phyloP scores from a whole-genome alignment of 2,797 vertebrate species.

The Sebastes goodei region DNA sequence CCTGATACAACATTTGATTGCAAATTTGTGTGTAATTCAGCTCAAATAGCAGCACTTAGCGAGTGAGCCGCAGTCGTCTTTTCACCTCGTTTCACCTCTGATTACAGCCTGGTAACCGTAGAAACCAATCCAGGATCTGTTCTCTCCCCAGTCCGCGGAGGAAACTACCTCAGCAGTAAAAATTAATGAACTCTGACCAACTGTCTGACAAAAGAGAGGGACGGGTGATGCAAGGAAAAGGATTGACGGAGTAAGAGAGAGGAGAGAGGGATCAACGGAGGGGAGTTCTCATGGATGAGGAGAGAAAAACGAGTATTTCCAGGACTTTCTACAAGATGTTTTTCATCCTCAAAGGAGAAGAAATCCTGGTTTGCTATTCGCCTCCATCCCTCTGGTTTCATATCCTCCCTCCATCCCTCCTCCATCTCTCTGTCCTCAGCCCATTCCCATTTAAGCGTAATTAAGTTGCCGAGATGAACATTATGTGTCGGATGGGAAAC shows the following conservation, averaged over 20 bases:
- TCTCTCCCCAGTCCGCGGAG: slow-evolving; percentile 38
- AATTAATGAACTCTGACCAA: slow-evolving; percentile 96
- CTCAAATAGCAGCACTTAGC: slow-evolving; percentile 30
- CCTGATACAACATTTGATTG: slow-evolving; percentile 21
- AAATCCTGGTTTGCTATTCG: neutral
- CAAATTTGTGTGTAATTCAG: slow-evolving; percentile 24
- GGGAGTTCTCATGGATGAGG: neutral
- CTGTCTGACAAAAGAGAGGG: slow-evolving; percentile 50
- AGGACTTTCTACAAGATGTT: neutral
- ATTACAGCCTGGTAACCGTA: slow-evolving; percentile 21
- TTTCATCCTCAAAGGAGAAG: neutral
- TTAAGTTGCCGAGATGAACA: slow-evolving; percentile 46
- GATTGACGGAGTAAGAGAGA: neutral
- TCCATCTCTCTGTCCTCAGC: neutral
- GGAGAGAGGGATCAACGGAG: neutral
- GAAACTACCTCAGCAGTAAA: slow-evolving; percentile 93
- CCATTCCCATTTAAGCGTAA: slow-evolving; percentile 33
- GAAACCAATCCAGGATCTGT: slow-evolving; percentile 24
- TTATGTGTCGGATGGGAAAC: slow-evolving; percentile 32
- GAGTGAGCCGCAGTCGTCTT: slow-evolving; percentile 7
- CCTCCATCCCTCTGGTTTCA: neutral
- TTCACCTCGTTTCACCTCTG: slow-evolving; percentile 51
- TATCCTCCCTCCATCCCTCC: neutral
- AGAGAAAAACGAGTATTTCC: neutral
- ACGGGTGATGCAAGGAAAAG: slow-evolving; percentile 20